Base-by-base conservation (phyloP, 2,888 invertebrate species). In the Cheilosia scutellata region DNA sequence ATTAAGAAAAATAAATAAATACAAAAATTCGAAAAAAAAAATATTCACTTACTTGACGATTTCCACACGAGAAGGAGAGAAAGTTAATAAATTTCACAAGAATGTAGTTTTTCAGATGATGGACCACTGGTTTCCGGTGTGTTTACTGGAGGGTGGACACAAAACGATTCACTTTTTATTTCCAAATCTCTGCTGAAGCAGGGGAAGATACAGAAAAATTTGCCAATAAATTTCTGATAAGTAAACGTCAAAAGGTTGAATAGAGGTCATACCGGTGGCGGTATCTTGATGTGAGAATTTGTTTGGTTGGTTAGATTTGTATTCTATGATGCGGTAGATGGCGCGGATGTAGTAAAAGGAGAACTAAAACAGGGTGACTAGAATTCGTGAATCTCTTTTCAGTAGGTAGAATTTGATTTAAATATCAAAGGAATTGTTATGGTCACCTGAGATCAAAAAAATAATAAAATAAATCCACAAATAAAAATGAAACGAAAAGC, bases 171-270 rank as follows among this genome's bases (percentile, higher is more conserved):
- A 82, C 77, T 78, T 72, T 80, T 83, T 76, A 78, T 82, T 84
- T 83, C 87, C 87, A 86, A 86, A 87, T 87, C 87, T 77, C 53
- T 71, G 13, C 51, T 53, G n/a, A 44, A 53, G 47, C 70, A 68
- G 65, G 68, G 75, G 71, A 74, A 79, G 70, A 75, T 70, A 79
- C 65, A 79, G 79, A 84, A 74, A 71, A 63, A 51, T 71, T 83
- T 62, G 53, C 58, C 77, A 70, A 47, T 62, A 57, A 76, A 78
- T 78, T 79, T 60, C 63, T 82, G 75, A 86, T 88, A 82, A 87
- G 68, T 63, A 90, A 90, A 90, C 91, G 90, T 90, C 90, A 91
- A 91, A 91, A 91, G 91, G 91, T 91, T 90, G 91, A 90, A 90
- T 91, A 88, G 91, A 91, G 89, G 89, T 88, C 88, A 72, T 27